Base-by-base conservation (phyloP, 2,797 vertebrate genomes). In the Ctenosaura bakeri region DNA sequence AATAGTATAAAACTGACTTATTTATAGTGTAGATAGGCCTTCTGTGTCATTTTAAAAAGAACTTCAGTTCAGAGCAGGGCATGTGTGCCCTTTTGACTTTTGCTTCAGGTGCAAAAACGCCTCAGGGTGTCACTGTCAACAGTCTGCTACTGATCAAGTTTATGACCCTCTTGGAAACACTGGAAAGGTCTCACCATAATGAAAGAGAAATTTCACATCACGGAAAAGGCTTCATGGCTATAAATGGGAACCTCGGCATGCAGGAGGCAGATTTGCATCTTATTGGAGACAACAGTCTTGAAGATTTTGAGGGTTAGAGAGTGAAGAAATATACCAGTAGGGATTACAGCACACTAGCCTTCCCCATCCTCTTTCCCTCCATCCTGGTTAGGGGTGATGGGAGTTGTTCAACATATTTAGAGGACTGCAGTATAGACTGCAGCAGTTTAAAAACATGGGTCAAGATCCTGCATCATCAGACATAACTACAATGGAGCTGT, bases 141-240 rank as follows among this genome's bases (percentile, higher is more conserved):
- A 82, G 59, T 59, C 54, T 59, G 52, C 32, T 59, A 59, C 20
- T 62, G 80, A 82, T 81, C 54, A 79, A 79, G 79, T 56, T 81
- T 81, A 35, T n/a, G 24, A 54, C 29, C 50, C 12, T 32, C 79
- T 81, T 56, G 6, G 52, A 81, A 81, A 56, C 16, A 16, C 32
- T n/a, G 79, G 79, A 81, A 81, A 56, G 16, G 59, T 83, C 66
- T 62, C 22, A 38, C 82, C 59, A 22, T 32, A 32, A 29, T 18
- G 29, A 32, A 85, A 85, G 83, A 71, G 64, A 71, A 85, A 84
- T 22, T n/a, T 50, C 50, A 29, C 46, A 22, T 5, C 22, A 20
- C 24, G 42, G 69, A 13, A 24, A 59, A 35, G 38, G 35, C 29
- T 59, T 77, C 69, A 26, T 16, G 50, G 26, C 42, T 69, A 22